Conservation (phyloP, 30 jellyfish, hydroid and myxozoan genomes). For the Aurelia sp. region DNA sequence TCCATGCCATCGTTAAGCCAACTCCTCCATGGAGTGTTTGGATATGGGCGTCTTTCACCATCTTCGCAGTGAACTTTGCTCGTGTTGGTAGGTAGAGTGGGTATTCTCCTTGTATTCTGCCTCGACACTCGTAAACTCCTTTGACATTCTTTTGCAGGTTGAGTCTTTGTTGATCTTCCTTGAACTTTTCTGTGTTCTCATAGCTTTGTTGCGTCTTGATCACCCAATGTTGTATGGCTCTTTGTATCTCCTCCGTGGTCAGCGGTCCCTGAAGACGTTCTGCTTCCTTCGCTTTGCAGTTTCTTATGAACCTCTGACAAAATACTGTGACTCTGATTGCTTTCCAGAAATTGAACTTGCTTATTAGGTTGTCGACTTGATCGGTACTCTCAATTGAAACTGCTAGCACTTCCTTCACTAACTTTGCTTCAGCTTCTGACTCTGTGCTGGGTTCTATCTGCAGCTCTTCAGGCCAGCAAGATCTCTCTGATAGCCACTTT, state of each 20-base stretch:
- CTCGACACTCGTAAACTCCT: slow-evolving; percentile 2
- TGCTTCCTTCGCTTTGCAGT: neutral
- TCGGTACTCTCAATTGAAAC: neutral
- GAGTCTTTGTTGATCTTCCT: slow-evolving; percentile 13
- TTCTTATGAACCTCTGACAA: neutral
- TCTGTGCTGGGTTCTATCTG: neutral
- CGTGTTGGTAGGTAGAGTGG: slow-evolving; percentile 24
- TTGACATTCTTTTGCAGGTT: neutral
- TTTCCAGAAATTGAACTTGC: neutral
- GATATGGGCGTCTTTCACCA: neutral
- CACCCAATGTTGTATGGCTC: slow-evolving; percentile 29
- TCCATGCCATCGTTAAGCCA: slow-evolving; percentile 6
- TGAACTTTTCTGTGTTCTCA: neutral
- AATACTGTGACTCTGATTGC: neutral
- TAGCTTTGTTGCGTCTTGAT: slow-evolving; percentile 8
- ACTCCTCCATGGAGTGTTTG: slow-evolving; percentile 36
- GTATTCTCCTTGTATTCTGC: slow-evolving; percentile 19
- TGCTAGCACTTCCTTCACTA: neutral
- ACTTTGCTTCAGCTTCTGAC: slow-evolving; percentile 10
- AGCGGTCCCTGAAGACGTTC: neutral
- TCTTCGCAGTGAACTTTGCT: neutral
- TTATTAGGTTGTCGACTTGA: neutral
- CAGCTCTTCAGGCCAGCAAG: neutral
- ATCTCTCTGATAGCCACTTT: neutral
- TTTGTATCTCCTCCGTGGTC: slow-evolving; percentile 27